Base-by-base conservation (phyloP, 2,888 invertebrate species). In the Lasioglossum marginatum region DNA sequence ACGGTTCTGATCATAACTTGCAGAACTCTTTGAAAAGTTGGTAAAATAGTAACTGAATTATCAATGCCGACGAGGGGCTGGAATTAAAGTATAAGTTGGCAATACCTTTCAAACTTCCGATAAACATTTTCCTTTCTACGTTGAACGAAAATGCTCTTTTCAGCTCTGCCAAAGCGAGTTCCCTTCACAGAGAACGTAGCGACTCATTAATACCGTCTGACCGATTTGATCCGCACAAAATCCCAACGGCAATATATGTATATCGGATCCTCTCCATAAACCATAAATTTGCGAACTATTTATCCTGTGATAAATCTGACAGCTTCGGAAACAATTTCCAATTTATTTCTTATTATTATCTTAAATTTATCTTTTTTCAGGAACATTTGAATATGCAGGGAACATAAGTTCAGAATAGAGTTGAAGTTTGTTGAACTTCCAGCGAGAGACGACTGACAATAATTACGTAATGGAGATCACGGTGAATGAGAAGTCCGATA, bases 61-160 rank as follows among this genome's bases (percentile, higher is more conserved):
- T 63, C 31, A 63, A 63, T 31, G 63, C 63, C 31, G 63, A 6
- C 0, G 16, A 31, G 14, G 27, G 60, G 31, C 31, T 2, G 63
- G 63, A 19, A 63, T 63, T 63, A 31, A 63, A 31, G 63, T 34
- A 63, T 19, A 63, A 63, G 63, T 63, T 63, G 5, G 63, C 63
- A 16, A 31, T 63, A 31, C 31, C 63, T 63, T 63, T 8, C 8
- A 31, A 63, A 31, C 31, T 34, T 31, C 8, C 31, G 63, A 63
- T 63, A 76, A 70, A 81, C 57, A 45, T 74, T 79, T 40, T 48
- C 48, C 23, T 43, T n/a, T n/a, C 68, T 43, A 19, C 45, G 14
- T 16, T 10, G 60, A 77, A n/a, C 19, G 48, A 48, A 68, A 68
- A 37, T 68, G 16, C 23, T 37, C 12, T n/a, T 48, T 40, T 34